phyloP scores from a whole-genome alignment of 2,888 invertebrate genomes.

The Amorpha juglandis region DNA sequence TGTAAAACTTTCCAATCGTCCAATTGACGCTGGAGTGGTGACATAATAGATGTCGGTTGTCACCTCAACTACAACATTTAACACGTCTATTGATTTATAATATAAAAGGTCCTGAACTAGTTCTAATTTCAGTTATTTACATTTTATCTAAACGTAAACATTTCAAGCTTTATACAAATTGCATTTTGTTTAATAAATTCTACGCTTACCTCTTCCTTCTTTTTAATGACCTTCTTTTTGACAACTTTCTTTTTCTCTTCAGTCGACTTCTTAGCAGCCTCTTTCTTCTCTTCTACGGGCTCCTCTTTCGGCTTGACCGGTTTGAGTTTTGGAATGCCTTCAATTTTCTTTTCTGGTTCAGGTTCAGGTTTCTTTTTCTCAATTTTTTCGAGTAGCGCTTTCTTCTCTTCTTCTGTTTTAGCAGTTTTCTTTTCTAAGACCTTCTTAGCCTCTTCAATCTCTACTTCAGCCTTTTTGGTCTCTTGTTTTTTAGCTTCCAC shows the following conservation, averaged over 20 bases:
- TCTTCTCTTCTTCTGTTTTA: conserved; percentile 80
- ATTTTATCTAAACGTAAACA: neutral
- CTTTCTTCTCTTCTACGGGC: conserved; percentile 74
- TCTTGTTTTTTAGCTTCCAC: conserved; percentile 67
- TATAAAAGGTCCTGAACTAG: neutral
- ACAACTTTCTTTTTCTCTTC: conserved; percentile 77
- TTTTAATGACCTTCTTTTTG: conserved; percentile 78
- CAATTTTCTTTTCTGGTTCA: conserved; percentile 83
- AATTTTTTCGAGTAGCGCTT: conserved; percentile 76
- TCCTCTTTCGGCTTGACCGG: conserved; percentile 81
- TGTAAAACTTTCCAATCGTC: conserved; percentile 25
- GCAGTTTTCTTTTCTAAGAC: conserved; percentile 75
- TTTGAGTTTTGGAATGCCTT: conserved; percentile 86
- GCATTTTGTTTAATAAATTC: neutral
- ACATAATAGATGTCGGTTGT: conserved; percentile 1
- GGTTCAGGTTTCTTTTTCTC: conserved; percentile 80
- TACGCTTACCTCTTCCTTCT: conserved; percentile 79
- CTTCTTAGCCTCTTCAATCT: conserved; percentile 79
- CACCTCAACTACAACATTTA: conserved; percentile 23
- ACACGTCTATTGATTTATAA: conserved; percentile 22
- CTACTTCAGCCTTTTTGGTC: conserved; percentile 64
- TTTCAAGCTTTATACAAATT: conserved; percentile 24
- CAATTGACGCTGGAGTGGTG: conserved; percentile 21
- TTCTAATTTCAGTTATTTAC: conserved; percentile 20
- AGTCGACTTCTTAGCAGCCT: conserved; percentile 73